These are phyloP conservation scores for Urosaurus nigricauda DNA, from an alignment of 2,797 vertebrate genomes.

Conservation along the genomic window DNA sequence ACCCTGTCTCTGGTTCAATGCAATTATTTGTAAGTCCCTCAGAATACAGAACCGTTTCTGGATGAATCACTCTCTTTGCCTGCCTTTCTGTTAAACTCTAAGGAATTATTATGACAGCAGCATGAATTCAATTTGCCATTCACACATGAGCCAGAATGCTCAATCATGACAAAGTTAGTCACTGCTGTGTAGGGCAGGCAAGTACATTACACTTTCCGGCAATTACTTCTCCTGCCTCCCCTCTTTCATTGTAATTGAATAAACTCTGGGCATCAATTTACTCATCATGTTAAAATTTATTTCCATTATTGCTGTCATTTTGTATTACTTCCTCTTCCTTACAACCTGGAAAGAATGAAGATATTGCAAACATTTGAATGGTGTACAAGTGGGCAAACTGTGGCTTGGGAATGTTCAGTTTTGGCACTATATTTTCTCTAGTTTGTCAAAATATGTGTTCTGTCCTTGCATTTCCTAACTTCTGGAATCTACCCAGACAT, in stretches of 20 bases:
- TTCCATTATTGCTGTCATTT: conserved; percentile 21
- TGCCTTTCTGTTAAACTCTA: conserved; percentile 50
- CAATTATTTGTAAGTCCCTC: conserved; percentile 32
- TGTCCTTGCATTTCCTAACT: neutral
- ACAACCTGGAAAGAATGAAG: neutral
- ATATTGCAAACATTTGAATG: conserved; percentile 6
- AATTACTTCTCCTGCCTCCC: conserved; percentile 37
- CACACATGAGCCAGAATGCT: conserved; percentile 18
- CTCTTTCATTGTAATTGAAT: conserved; percentile 24
- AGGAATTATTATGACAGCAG: conserved; percentile 47
- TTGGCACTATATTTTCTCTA: neutral
- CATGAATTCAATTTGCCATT: conserved; percentile 43
- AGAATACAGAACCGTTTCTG: neutral
- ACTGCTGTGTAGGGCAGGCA: conserved; percentile 32
- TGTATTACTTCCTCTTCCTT: conserved; percentile 49
- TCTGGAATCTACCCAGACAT: neutral
- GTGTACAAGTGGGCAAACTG: neutral
- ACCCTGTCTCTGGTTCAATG: conserved; percentile 32
- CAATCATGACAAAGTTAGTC: conserved; percentile 51
- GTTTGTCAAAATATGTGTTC: neutral
- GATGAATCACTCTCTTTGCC: conserved; percentile 53
- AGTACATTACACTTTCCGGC: conserved; percentile 19
- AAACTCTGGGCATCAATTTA: conserved; percentile 33
- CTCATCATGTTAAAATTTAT: conserved; percentile 34
- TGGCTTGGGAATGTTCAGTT: neutral